These are phyloP conservation scores for Muntiacus muntjak DNA, from an alignment of 2,113 vertebrate genomes.

Conservation along the genomic window DNA sequence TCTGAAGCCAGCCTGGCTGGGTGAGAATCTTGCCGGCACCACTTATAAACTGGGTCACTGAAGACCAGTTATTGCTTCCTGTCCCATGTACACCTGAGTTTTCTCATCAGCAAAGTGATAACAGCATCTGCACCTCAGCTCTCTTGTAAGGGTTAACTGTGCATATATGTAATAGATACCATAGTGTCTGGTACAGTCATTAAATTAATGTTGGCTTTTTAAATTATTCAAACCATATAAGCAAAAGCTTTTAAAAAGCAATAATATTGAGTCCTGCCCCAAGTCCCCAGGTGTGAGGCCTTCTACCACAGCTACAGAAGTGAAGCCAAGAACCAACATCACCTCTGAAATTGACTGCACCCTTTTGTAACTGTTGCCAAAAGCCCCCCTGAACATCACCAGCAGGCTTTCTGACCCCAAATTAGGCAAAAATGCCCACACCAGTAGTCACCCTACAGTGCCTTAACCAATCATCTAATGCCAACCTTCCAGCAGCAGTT, in stretches of 20 bases:
- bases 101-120: background rate
- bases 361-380: background rate
- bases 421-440: background rate
- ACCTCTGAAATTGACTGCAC: background rate
- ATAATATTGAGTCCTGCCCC: background rate
- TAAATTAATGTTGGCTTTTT: background rate
- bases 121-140: background rate
- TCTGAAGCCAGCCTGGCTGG: background rate
- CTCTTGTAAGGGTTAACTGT: background rate
- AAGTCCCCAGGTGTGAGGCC: background rate
- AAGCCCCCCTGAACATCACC: background rate
- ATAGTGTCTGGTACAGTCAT: background rate
- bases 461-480: background rate
- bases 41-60: background rate
- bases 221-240: background rate
- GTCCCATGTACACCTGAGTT: background rate
- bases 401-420: background rate
- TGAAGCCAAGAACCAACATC: background rate
- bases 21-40: background rate
- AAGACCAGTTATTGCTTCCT: background rate
- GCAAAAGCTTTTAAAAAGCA: background rate
- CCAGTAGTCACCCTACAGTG: background rate
- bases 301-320: background rate
- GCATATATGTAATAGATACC: background rate
- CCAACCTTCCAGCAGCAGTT: background rate